These are phyloP conservation scores for Scaptodrosophila lebanonensis DNA, from an alignment of 1,140 invertebrate species.

Conservation along the genomic window DNA sequence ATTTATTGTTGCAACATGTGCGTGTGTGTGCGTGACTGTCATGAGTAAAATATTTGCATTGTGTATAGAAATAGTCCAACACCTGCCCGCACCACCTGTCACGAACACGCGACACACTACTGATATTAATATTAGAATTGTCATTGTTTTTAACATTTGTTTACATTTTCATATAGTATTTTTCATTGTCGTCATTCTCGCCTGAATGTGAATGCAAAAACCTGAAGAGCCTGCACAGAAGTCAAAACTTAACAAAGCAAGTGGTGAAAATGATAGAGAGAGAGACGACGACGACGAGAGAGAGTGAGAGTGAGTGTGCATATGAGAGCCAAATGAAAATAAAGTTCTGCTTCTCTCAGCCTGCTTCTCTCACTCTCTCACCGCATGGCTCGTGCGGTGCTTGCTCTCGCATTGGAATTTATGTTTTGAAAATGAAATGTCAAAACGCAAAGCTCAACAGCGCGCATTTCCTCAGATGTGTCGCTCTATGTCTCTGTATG, in stretches of 20 bases:
- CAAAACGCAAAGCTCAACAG: constrained; percentile 72
- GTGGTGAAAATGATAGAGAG: constrained; percentile 7
- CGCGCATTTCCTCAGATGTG: constrained; percentile 49
- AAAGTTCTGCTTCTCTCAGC: too few relatives aligned
- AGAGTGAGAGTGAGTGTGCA: background rate
- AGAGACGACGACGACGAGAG: constrained; percentile 9
- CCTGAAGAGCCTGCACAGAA: background rate
- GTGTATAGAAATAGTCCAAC: constrained; percentile 1
- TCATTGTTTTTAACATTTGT: constrained; percentile 47
- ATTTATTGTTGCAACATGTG: too few relatives aligned
- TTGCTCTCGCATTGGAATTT: constrained; percentile 50
- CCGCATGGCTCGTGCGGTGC: too few relatives aligned
- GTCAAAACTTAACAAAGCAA: background rate
- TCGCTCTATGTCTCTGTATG: constrained; percentile 23
- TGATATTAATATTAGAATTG: constrained; percentile 30
- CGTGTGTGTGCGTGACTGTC: too few relatives aligned
- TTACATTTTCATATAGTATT: constrained; percentile 52
- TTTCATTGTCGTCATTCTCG: constrained; percentile 24
- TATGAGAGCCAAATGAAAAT: constrained; percentile 16
- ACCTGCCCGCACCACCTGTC: too few relatives aligned
- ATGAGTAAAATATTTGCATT: too few relatives aligned
- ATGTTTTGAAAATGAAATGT: constrained; percentile 71
- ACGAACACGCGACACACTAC: constrained; percentile 1
- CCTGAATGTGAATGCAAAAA: constrained; percentile 13
- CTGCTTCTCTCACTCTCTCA: too few relatives aligned